Conservation (phyloP, 2,797 vertebrate genomes). For the Manis pentadactyla region DNA sequence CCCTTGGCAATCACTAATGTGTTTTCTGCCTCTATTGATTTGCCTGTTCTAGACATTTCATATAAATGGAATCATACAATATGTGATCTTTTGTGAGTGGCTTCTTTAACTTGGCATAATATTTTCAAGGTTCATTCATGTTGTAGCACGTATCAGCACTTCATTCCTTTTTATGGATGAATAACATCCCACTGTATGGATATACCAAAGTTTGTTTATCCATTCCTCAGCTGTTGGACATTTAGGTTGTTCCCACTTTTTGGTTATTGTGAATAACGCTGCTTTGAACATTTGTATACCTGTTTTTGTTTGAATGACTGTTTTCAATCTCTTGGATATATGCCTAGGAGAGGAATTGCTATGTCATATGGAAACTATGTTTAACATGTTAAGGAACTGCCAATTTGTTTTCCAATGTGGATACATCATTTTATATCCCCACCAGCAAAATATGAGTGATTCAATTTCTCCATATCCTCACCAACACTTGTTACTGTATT, state of each 20-base stretch:
- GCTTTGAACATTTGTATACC: neutral
- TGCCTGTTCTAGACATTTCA: constrained; percentile 17
- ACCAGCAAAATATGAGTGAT: neutral
- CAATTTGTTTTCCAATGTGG: constrained; percentile 27
- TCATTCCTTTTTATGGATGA: constrained; percentile 6
- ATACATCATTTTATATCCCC: neutral
- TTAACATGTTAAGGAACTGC: constrained; percentile 7
- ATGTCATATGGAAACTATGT: neutral
- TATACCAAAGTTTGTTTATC: neutral
- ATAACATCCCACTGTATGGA: neutral
- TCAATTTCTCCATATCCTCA: neutral
- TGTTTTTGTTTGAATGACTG: constrained; percentile 13
- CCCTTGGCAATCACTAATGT: neutral
- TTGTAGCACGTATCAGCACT: neutral
- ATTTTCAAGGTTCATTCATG: neutral
- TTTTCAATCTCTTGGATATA: constrained; percentile 24
- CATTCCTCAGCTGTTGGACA: constrained; percentile 1
- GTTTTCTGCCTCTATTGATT: neutral
- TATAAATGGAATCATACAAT: neutral
- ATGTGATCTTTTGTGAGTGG: neutral
- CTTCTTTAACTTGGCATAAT: neutral
- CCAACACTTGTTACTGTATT: neutral
- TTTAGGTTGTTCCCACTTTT: constrained; percentile 20
- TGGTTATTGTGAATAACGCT: neutral
- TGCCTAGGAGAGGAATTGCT: neutral